phyloP scores from a whole-genome alignment of 2,888 invertebrate genomes.

The Zaprionus bogoriensis region DNA sequence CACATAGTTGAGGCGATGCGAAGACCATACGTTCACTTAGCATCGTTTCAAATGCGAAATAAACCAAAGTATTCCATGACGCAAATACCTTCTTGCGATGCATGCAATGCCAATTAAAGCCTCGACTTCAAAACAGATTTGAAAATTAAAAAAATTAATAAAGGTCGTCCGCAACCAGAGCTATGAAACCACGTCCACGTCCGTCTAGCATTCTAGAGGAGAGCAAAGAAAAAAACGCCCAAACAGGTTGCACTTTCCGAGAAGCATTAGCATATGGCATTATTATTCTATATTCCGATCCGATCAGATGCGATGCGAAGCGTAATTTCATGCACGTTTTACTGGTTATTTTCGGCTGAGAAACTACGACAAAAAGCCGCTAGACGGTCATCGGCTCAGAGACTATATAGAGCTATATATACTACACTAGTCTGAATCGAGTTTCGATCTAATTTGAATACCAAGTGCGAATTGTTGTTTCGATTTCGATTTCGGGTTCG shows the following conservation, averaged over 20 bases:
- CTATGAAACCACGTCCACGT: too few species aligned
- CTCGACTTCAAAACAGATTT: not conserved
- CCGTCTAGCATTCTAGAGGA: not conserved
- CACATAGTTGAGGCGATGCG: not conserved
- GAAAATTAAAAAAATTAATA: not conserved
- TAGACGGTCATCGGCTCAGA: constrained; percentile 7
- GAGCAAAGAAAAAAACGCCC: not conserved
- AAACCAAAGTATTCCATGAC: constrained; percentile 50
- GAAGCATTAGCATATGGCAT: constrained; percentile 15
- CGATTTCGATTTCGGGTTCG: not conserved
- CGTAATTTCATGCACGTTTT: constrained; percentile 49
- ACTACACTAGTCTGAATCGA: not conserved
- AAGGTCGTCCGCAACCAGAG: constrained; percentile 25
- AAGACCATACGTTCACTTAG: constrained; percentile 43
- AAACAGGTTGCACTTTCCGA: constrained; percentile 34
- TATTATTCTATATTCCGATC: too few species aligned
- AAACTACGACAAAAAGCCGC: constrained; percentile 14
- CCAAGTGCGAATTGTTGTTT: constrained; percentile 25
- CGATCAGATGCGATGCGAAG: too few species aligned
- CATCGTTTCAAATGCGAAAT: constrained; percentile 25
- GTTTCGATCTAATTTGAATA: constrained; percentile 25
- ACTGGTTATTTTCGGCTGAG: constrained; percentile 41
- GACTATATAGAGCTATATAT: not conserved
- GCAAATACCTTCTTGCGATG: constrained; percentile 10
- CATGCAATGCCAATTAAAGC: constrained; percentile 24